Evolutionary conservation across 2,797 vertebrate species (phyloP).

Genomic region (Eulemur coronatus): DNA sequence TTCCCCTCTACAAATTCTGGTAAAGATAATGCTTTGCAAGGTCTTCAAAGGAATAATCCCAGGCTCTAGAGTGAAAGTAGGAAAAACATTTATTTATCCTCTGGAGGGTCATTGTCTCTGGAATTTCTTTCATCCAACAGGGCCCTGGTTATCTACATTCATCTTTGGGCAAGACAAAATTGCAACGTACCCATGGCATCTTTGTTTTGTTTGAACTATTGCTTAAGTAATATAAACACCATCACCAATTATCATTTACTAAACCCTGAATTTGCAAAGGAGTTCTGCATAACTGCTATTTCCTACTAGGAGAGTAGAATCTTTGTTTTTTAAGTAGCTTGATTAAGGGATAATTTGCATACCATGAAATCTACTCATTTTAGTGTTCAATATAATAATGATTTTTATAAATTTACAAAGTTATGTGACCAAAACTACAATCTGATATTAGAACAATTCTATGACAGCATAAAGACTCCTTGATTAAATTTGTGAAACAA

Average conservation of each 20-base stretch:
- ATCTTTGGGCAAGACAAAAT: slow-evolving; percentile 19
- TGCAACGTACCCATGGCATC: not conserved
- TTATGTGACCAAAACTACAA: not conserved
- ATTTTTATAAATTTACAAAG: not conserved
- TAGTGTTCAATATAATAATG: not conserved
- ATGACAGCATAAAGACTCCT: not conserved
- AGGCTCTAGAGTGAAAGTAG: not conserved
- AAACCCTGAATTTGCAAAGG: not conserved
- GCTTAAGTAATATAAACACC: not conserved
- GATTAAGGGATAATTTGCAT: not conserved
- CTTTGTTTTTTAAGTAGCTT: not conserved
- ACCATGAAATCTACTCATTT: not conserved
- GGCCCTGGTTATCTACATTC: not conserved
- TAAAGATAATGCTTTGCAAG: slow-evolving; percentile 43
- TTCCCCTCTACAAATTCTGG: not conserved
- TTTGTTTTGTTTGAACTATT: slow-evolving; percentile 21
- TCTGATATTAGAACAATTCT: not conserved
- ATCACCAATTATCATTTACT: not conserved
- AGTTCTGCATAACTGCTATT: not conserved
- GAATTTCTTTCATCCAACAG: slow-evolving; percentile 62
- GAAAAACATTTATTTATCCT: not conserved
- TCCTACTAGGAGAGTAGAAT: not conserved
- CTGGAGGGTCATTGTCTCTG: slow-evolving; percentile 49
- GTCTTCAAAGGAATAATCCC: not conserved
- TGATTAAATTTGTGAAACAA: not conserved